These are phyloP conservation scores for Phalera bucephala DNA, from an alignment of 2,888 invertebrate species.

Conservation along the genomic window DNA sequence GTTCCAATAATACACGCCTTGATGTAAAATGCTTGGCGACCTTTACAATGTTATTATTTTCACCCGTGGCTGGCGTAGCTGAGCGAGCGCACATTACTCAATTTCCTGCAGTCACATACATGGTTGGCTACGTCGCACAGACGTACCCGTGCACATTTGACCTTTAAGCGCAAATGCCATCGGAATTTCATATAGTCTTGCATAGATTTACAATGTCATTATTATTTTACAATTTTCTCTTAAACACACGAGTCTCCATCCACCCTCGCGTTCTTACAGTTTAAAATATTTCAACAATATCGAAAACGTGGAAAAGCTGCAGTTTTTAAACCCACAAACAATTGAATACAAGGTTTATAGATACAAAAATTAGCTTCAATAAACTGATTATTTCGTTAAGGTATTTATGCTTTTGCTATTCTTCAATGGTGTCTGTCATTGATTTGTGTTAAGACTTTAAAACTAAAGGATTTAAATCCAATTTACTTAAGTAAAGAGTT, in stretches of 20 bases:
- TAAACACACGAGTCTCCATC: neutral
- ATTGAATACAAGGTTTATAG: too few relatives aligned
- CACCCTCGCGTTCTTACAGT: too few relatives aligned
- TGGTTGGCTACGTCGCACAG: conserved; percentile 9
- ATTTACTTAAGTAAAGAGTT: too few relatives aligned
- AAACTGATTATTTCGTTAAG: too few relatives aligned
- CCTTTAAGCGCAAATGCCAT: conserved; percentile 41
- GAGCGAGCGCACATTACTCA: conserved; percentile 23
- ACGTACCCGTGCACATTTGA: conserved; percentile 30
- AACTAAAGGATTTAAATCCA: too few relatives aligned
- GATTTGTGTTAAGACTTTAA: too few relatives aligned
- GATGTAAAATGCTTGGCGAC: conserved; percentile 30
- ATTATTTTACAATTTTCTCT: neutral
- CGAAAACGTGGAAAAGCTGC: too few relatives aligned
- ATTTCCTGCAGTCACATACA: conserved; percentile 23
- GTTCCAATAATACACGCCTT: conserved; percentile 9
- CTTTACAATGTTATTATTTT: conserved; percentile 34
- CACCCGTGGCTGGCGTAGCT: conserved; percentile 16
- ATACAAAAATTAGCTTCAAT: too few relatives aligned
- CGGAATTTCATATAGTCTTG: conserved; percentile 24
- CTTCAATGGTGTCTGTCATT: too few relatives aligned
- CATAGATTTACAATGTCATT: conserved; percentile 7
- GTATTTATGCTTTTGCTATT: too few relatives aligned
- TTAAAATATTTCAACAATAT: too few relatives aligned
- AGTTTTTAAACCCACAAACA: too few relatives aligned